phyloP scores from a whole-genome alignment of 1,140 invertebrate genomes.

The Drosophila sechellia region DNA sequence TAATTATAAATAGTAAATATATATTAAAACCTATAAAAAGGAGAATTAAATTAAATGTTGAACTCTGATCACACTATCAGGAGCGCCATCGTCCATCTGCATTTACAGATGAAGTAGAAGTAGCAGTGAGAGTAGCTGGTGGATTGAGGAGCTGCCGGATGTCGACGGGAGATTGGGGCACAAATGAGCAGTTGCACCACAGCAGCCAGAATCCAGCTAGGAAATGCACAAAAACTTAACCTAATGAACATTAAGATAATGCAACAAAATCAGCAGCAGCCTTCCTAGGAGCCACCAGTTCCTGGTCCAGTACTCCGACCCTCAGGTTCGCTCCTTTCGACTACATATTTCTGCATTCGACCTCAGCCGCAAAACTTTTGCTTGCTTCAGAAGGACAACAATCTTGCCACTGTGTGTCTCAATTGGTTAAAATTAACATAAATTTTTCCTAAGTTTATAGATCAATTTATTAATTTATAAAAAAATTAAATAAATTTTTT shows the following conservation, averaged over 20 bases:
- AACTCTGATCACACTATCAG: too few species aligned
- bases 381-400: slow-evolving; percentile 41
- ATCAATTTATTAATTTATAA: neutral
- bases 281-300: slow-evolving; percentile 11
- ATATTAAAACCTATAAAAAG: neutral
- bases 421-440: neutral
- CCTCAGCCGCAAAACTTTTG: slow-evolving; percentile 74
- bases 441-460: neutral
- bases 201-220: slow-evolving; percentile 43
- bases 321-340: slow-evolving; percentile 9
- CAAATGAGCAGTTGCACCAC: slow-evolving; percentile 63
- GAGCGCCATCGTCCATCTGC: neutral
- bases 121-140: slow-evolving; percentile 23
- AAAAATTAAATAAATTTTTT: neutral
- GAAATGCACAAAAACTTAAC: slow-evolving; percentile 81
- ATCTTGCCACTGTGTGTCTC: slow-evolving; percentile 17
- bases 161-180: slow-evolving; percentile 74
- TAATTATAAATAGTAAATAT: neutral
- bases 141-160: slow-evolving; percentile 49
- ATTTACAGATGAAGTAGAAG: slow-evolving; percentile 57
- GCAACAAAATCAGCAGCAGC: slow-evolving; percentile 62
- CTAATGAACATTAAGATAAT: slow-evolving; percentile 83
- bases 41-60: too few species aligned
- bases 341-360: slow-evolving; percentile 69
- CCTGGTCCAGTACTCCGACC: slow-evolving; percentile 10